Conservation (phyloP, 2,113 vertebrate species). For the Anhinga anhinga region DNA sequence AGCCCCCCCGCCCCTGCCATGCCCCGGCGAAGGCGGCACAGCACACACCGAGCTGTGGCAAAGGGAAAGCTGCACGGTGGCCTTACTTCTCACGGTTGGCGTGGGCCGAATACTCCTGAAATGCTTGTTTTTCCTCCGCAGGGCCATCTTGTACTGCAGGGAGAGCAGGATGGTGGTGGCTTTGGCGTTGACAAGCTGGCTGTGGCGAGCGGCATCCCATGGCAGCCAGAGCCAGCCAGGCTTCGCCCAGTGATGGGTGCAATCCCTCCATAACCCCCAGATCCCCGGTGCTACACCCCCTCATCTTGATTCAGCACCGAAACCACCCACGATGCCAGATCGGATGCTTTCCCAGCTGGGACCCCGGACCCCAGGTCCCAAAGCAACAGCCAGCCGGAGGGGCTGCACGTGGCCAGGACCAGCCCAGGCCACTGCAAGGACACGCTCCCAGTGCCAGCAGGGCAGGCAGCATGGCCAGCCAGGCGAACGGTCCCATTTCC, state of each 20-base stretch:
- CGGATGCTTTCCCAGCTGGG: background rate
- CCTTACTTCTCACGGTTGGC: slow-evolving; percentile 80
- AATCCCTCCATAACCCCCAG: background rate
- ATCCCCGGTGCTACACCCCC: background rate
- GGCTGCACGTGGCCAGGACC: background rate
- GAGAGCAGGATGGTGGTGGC: background rate
- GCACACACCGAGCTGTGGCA: fast-evolving
- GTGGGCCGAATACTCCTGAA: slow-evolving; percentile 79
- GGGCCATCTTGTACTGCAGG: slow-evolving; percentile 73
- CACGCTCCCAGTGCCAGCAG: fast-evolving
- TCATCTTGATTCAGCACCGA: background rate
- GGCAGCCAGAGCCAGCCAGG: background rate
- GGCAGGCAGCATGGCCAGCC: background rate
- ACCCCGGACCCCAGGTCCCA: background rate
- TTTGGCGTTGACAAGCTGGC: fast-evolving
- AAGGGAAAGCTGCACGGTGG: fast-evolving
- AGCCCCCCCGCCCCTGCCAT: fast-evolving
- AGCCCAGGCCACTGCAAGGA: background rate
- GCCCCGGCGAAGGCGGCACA: fast-evolving
- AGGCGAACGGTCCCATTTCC: background rate
- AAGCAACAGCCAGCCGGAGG: background rate
- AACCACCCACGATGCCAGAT: fast-evolving
- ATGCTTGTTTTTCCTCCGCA: slow-evolving; percentile 74
- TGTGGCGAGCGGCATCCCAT: fast-evolving
- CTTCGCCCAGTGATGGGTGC: fast-evolving